Percentiles rank a stretch among this genome's conserved stretches.
These are phyloP conservation scores for Eretmochelys imbricata DNA, from an alignment of 2,113 vertebrate genomes.

Conservation along the genomic window DNA sequence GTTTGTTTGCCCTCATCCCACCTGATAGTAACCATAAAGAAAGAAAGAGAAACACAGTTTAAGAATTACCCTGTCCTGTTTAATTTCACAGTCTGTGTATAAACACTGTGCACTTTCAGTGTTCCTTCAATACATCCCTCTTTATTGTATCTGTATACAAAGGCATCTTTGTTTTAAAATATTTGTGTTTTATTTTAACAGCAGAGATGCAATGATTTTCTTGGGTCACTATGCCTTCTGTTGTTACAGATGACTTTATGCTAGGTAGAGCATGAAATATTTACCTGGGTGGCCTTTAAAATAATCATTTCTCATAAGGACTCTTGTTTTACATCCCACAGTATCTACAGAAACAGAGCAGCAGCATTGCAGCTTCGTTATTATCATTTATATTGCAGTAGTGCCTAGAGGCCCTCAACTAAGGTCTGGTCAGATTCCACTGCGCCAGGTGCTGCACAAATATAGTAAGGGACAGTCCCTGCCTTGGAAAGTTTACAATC, in stretches of 20 bases:
- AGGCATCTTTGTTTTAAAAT: background rate
- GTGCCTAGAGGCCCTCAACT: background rate
- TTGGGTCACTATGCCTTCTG: background rate
- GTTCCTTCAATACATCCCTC: background rate
- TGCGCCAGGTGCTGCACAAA: background rate
- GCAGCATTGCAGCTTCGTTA: background rate
- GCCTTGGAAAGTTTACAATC: background rate
- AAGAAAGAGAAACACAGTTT: background rate
- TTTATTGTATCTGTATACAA: background rate
- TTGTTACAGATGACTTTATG: slow-evolving; percentile 24
- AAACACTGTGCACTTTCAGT: rapidly evolving
- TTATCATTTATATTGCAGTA: background rate
- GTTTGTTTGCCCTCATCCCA: background rate
- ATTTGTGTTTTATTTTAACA: background rate
- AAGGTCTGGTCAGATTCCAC: background rate
- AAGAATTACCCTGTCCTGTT: background rate
- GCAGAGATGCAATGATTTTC: background rate
- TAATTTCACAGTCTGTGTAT: background rate
- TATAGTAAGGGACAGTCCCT: background rate
- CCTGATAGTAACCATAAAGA: background rate
- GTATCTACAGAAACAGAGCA: background rate
- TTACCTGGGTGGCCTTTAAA: slow-evolving; percentile 11
- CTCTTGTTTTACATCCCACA: background rate
- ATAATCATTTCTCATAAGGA: background rate
- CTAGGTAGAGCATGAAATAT: slow-evolving; percentile 27